phyloP scores from a whole-genome alignment of 2,888 invertebrate genomes.

The Troides aeacus region DNA sequence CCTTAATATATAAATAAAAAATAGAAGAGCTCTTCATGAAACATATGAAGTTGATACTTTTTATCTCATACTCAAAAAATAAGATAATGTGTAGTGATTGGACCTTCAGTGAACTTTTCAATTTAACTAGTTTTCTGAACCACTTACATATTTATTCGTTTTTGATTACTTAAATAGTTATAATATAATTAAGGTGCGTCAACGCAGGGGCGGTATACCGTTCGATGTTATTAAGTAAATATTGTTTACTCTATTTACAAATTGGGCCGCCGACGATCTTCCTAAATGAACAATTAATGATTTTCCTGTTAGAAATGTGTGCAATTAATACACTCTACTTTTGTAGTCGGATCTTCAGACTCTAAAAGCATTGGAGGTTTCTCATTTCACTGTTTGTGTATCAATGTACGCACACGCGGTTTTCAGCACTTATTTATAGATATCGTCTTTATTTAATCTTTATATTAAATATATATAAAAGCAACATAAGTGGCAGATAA shows the following conservation, averaged over 20 bases:
- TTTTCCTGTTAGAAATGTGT: constrained; percentile 25
- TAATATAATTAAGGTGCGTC: constrained; percentile 23
- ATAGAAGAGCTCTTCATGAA: too few species aligned
- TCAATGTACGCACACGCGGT: neutral
- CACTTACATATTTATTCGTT: constrained; percentile 17
- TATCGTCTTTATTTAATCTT: too few species aligned
- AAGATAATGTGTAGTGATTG: neutral
- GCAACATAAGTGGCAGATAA: too few species aligned
- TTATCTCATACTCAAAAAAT: too few species aligned
- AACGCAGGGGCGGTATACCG: constrained; percentile 8
- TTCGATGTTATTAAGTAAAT: constrained; percentile 3
- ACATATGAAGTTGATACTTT: too few species aligned
- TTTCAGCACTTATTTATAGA: neutral
- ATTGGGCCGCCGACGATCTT: constrained; percentile 8
- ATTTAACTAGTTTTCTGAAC: constrained; percentile 6
- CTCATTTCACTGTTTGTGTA: neutral
- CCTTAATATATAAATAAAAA: too few species aligned
- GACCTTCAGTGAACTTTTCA: neutral
- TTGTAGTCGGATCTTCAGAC: neutral
- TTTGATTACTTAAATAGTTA: constrained; percentile 19
- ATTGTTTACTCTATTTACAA: constrained; percentile 25
- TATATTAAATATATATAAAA: too few species aligned
- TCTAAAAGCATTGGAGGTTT: neutral
- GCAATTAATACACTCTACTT: neutral
- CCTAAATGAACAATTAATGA: constrained; percentile 15